These are phyloP conservation scores for Pelmatolapia mariae DNA, from an alignment of 2,113 vertebrate genomes.

Conservation along the genomic window DNA sequence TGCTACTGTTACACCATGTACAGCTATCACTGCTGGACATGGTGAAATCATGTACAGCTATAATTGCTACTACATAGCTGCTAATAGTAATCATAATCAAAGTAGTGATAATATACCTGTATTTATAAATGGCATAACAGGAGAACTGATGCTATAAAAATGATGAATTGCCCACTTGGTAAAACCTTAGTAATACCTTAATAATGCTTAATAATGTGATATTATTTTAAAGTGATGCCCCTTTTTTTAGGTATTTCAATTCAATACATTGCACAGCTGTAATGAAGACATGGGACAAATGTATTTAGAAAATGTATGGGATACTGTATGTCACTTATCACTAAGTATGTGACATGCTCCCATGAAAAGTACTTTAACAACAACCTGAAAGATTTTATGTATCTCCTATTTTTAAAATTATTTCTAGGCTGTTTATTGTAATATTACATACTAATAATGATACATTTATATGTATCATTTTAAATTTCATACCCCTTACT, in stretches of 20 bases:
- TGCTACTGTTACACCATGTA: not conserved
- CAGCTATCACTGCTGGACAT: not conserved
- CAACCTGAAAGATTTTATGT: not conserved
- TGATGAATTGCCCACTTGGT: not conserved
- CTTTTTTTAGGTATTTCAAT: not conserved
- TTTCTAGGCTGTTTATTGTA: not conserved
- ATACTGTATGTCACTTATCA: not conserved
- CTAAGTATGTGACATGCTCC: not conserved
- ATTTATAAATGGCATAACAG: not conserved
- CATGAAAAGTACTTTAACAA: not conserved
- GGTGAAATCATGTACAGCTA: not conserved
- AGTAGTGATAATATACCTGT: not conserved
- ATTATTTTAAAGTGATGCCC: not conserved
- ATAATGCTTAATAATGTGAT: not conserved
- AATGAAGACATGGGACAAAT: not conserved
- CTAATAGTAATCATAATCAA: not conserved
- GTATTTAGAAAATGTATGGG: not conserved
- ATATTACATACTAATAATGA: not conserved
- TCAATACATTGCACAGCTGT: not conserved
- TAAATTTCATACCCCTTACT: not conserved
- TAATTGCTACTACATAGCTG: not conserved
- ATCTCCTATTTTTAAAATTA: not conserved
- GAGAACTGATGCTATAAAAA: not conserved
- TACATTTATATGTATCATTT: not conserved
- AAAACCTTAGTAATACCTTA: not conserved